Conservation (phyloP, 2,888 invertebrate genomes). For the Drosophila pegasa region DNA sequence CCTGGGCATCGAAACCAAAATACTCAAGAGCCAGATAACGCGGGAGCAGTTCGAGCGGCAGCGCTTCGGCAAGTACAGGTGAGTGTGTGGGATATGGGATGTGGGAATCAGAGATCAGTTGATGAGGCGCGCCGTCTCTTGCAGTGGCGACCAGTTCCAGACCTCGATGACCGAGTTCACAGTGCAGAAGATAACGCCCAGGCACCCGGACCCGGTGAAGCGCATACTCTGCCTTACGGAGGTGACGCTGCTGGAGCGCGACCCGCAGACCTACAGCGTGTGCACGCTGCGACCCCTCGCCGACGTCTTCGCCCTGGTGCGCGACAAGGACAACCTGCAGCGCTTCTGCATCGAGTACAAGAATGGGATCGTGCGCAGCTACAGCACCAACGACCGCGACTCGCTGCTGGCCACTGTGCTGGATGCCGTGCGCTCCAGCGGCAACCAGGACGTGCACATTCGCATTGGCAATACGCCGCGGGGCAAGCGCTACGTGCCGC, state of each 20-base stretch:
- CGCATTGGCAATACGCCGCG: conserved; percentile 93
- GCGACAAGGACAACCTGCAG: conserved; percentile 96
- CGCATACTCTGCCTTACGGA: conserved; percentile 97
- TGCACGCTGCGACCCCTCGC: conserved; percentile 93
- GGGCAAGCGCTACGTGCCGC: conserved; percentile 94
- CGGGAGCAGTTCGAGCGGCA: conserved; percentile 94
- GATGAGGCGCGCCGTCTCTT: neutral
- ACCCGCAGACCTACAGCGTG: conserved; percentile 98
- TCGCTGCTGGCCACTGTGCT: conserved; percentile 96
- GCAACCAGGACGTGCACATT: conserved; percentile 98
- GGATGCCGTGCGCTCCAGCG: conserved; percentile 98
- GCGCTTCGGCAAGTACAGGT: conserved; percentile 97
- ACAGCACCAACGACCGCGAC: conserved; percentile 97
- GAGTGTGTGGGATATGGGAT: conserved; percentile 44
- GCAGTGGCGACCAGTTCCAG: conserved; percentile 96
- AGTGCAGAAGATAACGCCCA: conserved; percentile 95
- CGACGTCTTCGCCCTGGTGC: conserved; percentile 95
- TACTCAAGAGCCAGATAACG: conserved; percentile 92
- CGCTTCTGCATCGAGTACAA: conserved; percentile 97
- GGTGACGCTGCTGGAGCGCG: conserved; percentile 97
- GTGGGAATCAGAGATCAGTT: neutral
- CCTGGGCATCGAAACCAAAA: conserved; percentile 93
- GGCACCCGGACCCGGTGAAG: conserved; percentile 93
- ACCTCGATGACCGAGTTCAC: conserved; percentile 98
- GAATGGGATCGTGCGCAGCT: conserved; percentile 94